Evolutionary conservation across 2,888 invertebrate species (phyloP).

Genomic region (Trissolcus japonicus): DNA sequence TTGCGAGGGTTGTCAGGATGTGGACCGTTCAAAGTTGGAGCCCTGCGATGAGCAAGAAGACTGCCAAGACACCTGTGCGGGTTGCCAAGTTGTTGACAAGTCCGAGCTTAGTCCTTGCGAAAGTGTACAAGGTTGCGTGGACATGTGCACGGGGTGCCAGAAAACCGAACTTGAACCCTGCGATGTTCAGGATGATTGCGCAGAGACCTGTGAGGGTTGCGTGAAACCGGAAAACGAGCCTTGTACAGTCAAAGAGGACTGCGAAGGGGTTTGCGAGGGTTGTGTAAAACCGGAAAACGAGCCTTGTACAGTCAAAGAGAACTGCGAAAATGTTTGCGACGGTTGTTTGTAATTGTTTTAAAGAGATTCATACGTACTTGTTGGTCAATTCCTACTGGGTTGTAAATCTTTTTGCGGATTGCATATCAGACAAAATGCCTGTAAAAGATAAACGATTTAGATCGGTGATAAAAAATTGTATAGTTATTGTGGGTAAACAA

Average conservation of each 20-base stretch:
- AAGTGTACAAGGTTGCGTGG: background rate
- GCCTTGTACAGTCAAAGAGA: conserved; percentile 7
- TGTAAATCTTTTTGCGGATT: conserved; percentile 74
- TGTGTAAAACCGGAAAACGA: conserved; percentile 13
- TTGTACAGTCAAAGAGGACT: conserved; percentile 8
- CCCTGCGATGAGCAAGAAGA: conserved; percentile 18
- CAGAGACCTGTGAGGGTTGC: conserved; percentile 15
- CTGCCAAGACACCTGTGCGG: conserved; percentile 32
- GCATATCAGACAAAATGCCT: conserved; percentile 79
- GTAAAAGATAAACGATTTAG: conserved; percentile 50
- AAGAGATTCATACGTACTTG: conserved; percentile 2
- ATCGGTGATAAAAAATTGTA: background rate
- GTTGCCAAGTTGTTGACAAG: conserved; percentile 39
- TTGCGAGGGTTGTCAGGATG: conserved; percentile 25
- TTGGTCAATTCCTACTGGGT: conserved; percentile 64
- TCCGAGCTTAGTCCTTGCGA: conserved; percentile 21
- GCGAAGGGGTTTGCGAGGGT: conserved; percentile 8
- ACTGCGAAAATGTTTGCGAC: conserved; percentile 8
- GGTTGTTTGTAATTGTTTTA: conserved; percentile 15
- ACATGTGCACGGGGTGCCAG: background rate
- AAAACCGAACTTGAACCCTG: conserved; percentile 3
- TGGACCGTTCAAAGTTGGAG: conserved; percentile 15
- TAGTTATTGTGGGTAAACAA: background rate
- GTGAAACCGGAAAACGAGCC: background rate
- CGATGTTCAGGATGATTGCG: background rate